These are phyloP conservation scores for Catotricha subobsoleta DNA, from an alignment of 2,888 invertebrate species.

Conservation along the genomic window DNA sequence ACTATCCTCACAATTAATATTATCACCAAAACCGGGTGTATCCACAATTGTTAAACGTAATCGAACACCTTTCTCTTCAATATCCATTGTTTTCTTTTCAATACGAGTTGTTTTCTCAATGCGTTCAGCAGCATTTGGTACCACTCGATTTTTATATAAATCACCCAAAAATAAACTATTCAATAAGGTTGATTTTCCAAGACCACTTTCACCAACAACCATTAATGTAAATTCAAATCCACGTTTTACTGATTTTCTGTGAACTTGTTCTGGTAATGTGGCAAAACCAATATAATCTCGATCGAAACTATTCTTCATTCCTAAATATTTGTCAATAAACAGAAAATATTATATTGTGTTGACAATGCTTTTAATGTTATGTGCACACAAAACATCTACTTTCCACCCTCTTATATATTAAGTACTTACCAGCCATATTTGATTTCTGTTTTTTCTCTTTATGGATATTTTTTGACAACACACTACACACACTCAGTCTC, in stretches of 20 bases:
- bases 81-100: slow-evolving; percentile 77
- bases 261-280: slow-evolving; percentile 87
- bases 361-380: no score
- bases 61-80: slow-evolving; percentile 84
- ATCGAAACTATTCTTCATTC: slow-evolving; percentile 9
- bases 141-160: slow-evolving; percentile 71
- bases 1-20: slow-evolving; percentile 83
- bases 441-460: no score
- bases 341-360: no score
- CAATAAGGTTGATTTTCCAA: slow-evolving; percentile 87
- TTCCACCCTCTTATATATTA: no score
- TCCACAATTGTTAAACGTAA: slow-evolving; percentile 81
- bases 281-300: slow-evolving; percentile 87
- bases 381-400: no score
- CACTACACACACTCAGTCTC: no score
- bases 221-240: slow-evolving; percentile 2
- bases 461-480: no score
- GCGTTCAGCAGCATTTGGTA: slow-evolving; percentile 37
- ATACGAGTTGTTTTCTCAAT: slow-evolving; percentile 52
- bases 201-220: slow-evolving; percentile 71
- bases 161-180: slow-evolving; percentile 89
- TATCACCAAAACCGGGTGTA: slow-evolving; percentile 86
- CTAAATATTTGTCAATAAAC: no score
- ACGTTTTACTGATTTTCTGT: slow-evolving; percentile 45
- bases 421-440: no score